phyloP scores from a whole-genome alignment of 64 coral and sea anemone genomes.

The Anthopleura sola region DNA sequence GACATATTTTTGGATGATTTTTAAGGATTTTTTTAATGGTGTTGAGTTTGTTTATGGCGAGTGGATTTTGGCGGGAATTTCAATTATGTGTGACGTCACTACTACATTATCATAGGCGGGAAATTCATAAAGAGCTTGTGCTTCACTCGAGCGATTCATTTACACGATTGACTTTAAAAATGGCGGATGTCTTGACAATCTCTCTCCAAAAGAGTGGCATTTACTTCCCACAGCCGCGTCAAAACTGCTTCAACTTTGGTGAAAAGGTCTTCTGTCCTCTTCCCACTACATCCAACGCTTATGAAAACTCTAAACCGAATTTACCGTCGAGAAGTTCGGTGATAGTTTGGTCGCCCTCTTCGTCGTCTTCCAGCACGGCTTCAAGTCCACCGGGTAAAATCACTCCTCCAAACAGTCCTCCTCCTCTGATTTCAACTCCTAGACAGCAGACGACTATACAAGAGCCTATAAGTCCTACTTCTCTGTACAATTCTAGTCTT shows the following conservation, averaged over 20 bases:
- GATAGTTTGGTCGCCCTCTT: slow-evolving; percentile 69
- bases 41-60: neutral
- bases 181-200: slow-evolving; percentile 90
- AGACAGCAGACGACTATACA: slow-evolving; percentile 23
- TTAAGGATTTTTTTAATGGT: neutral
- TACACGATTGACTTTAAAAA: slow-evolving; percentile 81
- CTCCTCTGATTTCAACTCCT: slow-evolving; percentile 31
- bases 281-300: slow-evolving; percentile 33
- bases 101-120: slow-evolving; percentile 31
- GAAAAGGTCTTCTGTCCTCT: slow-evolving; percentile 67
- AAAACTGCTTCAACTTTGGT: slow-evolving; percentile 54
- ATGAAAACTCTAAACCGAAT: slow-evolving; percentile 31
- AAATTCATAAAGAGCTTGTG: slow-evolving; percentile 34
- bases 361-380: slow-evolving; percentile 43
- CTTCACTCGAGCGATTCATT: slow-evolving; percentile 27
- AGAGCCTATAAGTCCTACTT: slow-evolving; percentile 51
- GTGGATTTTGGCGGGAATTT: slow-evolving; percentile 16
- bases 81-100: slow-evolving; percentile 37
- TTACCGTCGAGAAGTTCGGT: slow-evolving; percentile 64
- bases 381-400: slow-evolving; percentile 39
- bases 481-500: slow-evolving; percentile 65
- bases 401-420: slow-evolving; percentile 46
- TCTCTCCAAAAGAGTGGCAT: slow-evolving; percentile 86
- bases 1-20: neutral
- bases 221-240: slow-evolving; percentile 80